Evolutionary conservation across 1,140 invertebrate genomes (phyloP).

Genomic region (Caenorhabditis elegans): WBcel235 BX284605.5:13823001-13823500

Average conservation of each 20-base stretch:
- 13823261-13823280: constrained; percentile 80
- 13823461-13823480: constrained; percentile 80
- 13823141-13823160: not conserved
- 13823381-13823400: constrained; percentile 96
- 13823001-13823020: too few relatives aligned
- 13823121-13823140: too few relatives aligned
- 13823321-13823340: constrained; percentile 83
- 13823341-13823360: constrained; percentile 89
- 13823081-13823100: too few relatives aligned
- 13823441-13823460: not conserved
- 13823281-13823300: constrained; percentile 72
- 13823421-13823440: not conserved
- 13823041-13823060: too few relatives aligned
- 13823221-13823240: too few relatives aligned
- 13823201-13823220: constrained; percentile 38
- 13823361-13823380: constrained; percentile 81
- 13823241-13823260: too few relatives aligned
- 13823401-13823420: constrained; percentile 91
- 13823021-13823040: too few relatives aligned
- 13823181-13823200: constrained; percentile 31
- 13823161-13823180: not conserved
- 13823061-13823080: too few relatives aligned
- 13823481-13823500: constrained; percentile 88
- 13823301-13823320: constrained; percentile 82
- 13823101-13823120: too few relatives aligned